Evolutionary conservation across 2,888 invertebrate species (phyloP), one percentile per base, ranked within the genome.

Genomic region (Netelia melanura): DNA sequence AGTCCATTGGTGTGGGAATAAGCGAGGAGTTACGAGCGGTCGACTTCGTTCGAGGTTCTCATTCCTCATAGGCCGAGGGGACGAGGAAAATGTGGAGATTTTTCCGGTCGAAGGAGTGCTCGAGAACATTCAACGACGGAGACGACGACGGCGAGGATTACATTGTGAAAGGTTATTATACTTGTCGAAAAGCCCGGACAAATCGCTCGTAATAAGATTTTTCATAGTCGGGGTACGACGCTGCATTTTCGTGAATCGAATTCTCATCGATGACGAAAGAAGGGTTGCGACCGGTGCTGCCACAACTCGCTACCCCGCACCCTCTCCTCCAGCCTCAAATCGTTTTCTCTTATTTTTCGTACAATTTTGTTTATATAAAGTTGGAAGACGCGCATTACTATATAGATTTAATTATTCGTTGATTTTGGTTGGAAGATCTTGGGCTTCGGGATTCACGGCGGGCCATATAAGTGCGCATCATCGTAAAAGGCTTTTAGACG

Each of bases 121-220:
- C 58, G 62, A 77, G 70, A 58, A 83, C 61, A 76, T 48, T 43
- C 70, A 52, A 56, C 58, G 48, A 48, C 11, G 3, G 48, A 48
- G 48, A 14, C 11, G 14, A 8, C 10, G 48, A 48, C 0, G 3
- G 48, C 3, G 48, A 48, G 80, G 87, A 87, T 87, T 87, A 86
- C 86, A 89, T 85, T 85, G 85, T 84, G 62, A 81, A 68, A 75
- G 83, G 79, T 79, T 83, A 84, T 87, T 84, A 72, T 86, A 81
- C 85, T 85, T 86, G 75, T 74, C 44, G 76, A 74, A 83, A 83
- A 86, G 71, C 81, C 86, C 89, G 85, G 84, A 85, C 87, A 87
- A 87, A 87, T 88, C 88, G 86, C 82, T 88, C 76, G 87, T 90
- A 91, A 90, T 90, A 89, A 89, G 89, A 90, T 90, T 89, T 86